These are phyloP conservation scores for Scotopteryx bipunctaria DNA, from an alignment of 2,888 invertebrate genomes.

Conservation along the genomic window DNA sequence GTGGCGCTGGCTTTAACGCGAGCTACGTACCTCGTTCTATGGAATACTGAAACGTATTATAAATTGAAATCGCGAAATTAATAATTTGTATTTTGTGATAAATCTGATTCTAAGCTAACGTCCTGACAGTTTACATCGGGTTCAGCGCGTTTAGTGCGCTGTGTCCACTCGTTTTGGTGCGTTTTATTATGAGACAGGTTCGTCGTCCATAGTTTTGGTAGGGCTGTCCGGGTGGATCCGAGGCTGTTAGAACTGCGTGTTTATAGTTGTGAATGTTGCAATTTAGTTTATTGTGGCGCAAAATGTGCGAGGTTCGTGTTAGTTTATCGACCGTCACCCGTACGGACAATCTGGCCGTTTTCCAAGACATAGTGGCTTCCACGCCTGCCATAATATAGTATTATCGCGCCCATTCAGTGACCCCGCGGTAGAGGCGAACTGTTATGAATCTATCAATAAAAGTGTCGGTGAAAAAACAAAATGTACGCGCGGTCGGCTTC, in stretches of 20 bases:
- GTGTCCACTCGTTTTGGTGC: conserved; percentile 3
- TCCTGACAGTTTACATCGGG: conserved; percentile 21
- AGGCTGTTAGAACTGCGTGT: conserved; percentile 23
- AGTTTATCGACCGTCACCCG: conserved; percentile 58
- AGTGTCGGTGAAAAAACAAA: conserved; percentile 46
- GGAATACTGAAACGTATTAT: conserved; percentile 71
- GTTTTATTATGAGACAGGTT: no score
- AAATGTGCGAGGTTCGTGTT: conserved; percentile 30
- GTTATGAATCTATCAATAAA: conserved; percentile 63
- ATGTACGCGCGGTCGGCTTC: conserved; percentile 51
- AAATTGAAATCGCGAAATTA: conserved; percentile 62
- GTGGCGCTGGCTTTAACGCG: conserved; percentile 65
- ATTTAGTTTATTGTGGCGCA: conserved; percentile 20
- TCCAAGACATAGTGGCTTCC: conserved; percentile 47
- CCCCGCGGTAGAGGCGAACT: conserved; percentile 44
- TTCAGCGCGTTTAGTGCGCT: conserved; percentile 4
- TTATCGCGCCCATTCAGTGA: conserved; percentile 46
- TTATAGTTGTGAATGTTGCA: conserved; percentile 24
- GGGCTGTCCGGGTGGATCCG: conserved; percentile 51
- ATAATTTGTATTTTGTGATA: conserved; percentile 40
- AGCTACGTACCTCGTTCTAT: conserved; percentile 66
- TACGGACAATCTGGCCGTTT: conserved; percentile 52
- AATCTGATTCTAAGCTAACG: conserved; percentile 22
- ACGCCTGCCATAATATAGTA: conserved; percentile 50
- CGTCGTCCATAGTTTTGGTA: conserved; percentile 58